A percentile compares a stretch with the other conserved stretches of the same genome.
Conservation (phyloP, 2,888 invertebrate genomes). For the Orthonychiurus folsomi region DNA sequence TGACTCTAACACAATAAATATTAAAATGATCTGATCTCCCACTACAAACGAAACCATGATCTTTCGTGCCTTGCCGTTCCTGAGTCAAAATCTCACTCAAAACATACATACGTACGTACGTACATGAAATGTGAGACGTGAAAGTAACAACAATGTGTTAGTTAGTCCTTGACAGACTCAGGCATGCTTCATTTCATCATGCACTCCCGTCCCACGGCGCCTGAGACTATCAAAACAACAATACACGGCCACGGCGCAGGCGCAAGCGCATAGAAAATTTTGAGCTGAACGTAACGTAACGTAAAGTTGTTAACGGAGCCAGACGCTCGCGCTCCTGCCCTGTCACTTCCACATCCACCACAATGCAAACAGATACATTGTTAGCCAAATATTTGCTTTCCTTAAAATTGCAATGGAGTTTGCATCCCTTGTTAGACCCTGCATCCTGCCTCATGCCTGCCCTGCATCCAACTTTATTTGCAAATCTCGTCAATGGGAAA, state of each 20-base stretch:
- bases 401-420: background rate
- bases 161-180: background rate
- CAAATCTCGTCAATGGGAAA: background rate
- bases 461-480: background rate
- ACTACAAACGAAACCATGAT: no score
- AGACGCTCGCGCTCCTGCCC: no score
- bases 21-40: background rate
- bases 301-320: no score
- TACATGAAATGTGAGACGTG: no score
- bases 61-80: no score
- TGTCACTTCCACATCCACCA: no score
- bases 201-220: background rate
- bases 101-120: no score
- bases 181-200: background rate
- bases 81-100: no score
- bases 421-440: background rate
- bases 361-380: background rate
- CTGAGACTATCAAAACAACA: background rate
- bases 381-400: background rate
- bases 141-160: conserved; percentile 1
- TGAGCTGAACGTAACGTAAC: no score
- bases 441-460: background rate
- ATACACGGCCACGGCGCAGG: no score
- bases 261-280: no score
- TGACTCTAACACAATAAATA: no score